Evolutionary conservation across 2,113 vertebrate species (phyloP), one percentile per base, ranked within the genome.

Genomic region (Nannobrachium achirus): DNA sequence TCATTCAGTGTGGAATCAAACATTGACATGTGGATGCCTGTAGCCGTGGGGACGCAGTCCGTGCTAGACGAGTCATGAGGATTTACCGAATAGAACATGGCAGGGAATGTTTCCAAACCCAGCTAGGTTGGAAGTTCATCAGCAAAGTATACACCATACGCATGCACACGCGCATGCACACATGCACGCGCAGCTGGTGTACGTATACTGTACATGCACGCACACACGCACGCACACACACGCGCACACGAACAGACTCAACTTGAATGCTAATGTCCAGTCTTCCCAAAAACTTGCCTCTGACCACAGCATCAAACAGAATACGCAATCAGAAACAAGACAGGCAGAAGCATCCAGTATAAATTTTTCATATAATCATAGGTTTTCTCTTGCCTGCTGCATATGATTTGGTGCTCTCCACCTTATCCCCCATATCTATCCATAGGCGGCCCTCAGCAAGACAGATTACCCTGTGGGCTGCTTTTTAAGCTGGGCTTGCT

Each of bases 261-360:
- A 57, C 45, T 13, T 53, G 57, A 42, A 33, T 81, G 78, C 77
- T 82, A 72, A 76, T 75, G 73, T 82, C 69, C 82, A 61, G 67
- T 80, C 61, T 66, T 16, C 25, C 61, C 66, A 70, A 66, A n/a
- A 33, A 78, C 73, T 73, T 42, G 72, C 76, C 62, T 80, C 80
- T 84, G 83, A 88, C 89, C 91, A 75, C 60, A 69, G 79, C 91
- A 86, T 92, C 87, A 92, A 92, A 92, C 71, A 16, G 91, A 89
- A 91, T 91, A 75, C 73, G 60, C 51, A 80, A 91, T 91, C 79
- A 90, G 75, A 78, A 71, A 51, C 58, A 71, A 76, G 80, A 72
- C 71, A 50, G 58, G 76, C 58, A 33, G 18, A 78, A 79, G 76
- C 72, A 56, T 81, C 69, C 70, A 85, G 67, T 84, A 89, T 86